Base-by-base conservation (phyloP, 1,140 invertebrate genomes). In the Vanessa atalanta region DNA sequence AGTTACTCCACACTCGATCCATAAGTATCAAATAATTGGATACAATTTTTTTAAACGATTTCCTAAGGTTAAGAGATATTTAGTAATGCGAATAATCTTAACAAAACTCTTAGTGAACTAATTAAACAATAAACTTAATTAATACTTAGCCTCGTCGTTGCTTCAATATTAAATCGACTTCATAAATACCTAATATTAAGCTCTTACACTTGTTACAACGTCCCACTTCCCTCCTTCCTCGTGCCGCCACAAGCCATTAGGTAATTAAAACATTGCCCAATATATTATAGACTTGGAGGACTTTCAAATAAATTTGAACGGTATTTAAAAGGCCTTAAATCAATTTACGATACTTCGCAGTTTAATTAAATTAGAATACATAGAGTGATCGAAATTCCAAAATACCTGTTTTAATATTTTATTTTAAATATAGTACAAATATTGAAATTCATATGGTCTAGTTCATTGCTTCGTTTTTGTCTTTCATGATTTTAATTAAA, bases 241-340 rank as follows among this genome's bases (percentile, higher is more conserved):
- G n/a, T 55, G 16, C 20, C n/a, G 11, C 65, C 65, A 66, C 65
- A 66, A 66, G 50, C 47, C 65, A 66, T 66, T 66, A 66, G 37
- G 37, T 66, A 51, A 66, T 66, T 66, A 66, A 66, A 66, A 66
- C 65, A 51, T 57, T 50, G 26, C 23, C 65, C 50, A 50, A 66
- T 50, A 66, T 51, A 66, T 66, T 51, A 66, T 51, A 61, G 57
- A 37, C n/a, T 66, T 51, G 15, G 50, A 51, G 20, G 47, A 66
- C 47, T 66, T 50, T 51, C 65, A 11, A 26, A 51, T 66, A 50
- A 66, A 66, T 66, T 66, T 66, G 47, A 66, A 66, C 47, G 65
- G 47, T 13, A 50, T 65, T 50, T 37, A 60, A 65, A 65, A 47
- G 63, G 65, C 47, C 47, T 51, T 51, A 16, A 26, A 66, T 61